phyloP scores from a whole-genome alignment of 2,113 vertebrate species.

The Struthio camelus region DNA sequence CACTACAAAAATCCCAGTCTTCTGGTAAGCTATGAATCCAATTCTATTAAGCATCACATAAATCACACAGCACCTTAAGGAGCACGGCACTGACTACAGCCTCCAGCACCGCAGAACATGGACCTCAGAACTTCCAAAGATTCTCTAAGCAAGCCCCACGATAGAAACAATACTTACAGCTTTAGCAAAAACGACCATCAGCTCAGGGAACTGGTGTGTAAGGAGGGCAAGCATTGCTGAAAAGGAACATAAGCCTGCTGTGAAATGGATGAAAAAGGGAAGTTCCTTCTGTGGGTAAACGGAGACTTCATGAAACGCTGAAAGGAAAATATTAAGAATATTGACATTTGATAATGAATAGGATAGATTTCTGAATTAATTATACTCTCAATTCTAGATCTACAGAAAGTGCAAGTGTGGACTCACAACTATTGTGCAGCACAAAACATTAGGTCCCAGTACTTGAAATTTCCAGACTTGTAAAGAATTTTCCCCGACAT shows the following conservation, averaged over 20 bases:
- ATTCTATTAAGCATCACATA: slow-evolving; percentile 6
- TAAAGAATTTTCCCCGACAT: background rate
- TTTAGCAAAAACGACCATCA: slow-evolving; percentile 97
- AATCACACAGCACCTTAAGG: slow-evolving; percentile 24
- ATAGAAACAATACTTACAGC: slow-evolving; percentile 81
- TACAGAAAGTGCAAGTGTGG: background rate
- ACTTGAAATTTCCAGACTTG: background rate
- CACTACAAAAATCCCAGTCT: no score
- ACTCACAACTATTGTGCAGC: background rate
- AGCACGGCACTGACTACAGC: background rate
- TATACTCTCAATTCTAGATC: background rate
- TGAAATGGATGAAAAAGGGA: slow-evolving; percentile 99
- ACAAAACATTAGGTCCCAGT: background rate
- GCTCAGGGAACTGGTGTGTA: slow-evolving; percentile 98
- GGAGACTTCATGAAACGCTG: slow-evolving; percentile 98
- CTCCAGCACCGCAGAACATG: background rate
- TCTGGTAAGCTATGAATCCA: background rate
- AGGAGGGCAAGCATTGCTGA: slow-evolving; percentile 98
- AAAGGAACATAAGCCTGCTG: slow-evolving; percentile 96
- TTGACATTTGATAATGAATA: background rate
- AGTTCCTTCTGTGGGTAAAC: slow-evolving; percentile 99
- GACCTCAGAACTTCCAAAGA: background rate
- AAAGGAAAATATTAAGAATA: slow-evolving; percentile 8
- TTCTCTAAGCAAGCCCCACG: slow-evolving; percentile 26
- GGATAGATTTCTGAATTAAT: background rate